Evolutionary conservation across 2,888 invertebrate genomes (phyloP).

Genomic region (Oligia latruncula): DNA sequence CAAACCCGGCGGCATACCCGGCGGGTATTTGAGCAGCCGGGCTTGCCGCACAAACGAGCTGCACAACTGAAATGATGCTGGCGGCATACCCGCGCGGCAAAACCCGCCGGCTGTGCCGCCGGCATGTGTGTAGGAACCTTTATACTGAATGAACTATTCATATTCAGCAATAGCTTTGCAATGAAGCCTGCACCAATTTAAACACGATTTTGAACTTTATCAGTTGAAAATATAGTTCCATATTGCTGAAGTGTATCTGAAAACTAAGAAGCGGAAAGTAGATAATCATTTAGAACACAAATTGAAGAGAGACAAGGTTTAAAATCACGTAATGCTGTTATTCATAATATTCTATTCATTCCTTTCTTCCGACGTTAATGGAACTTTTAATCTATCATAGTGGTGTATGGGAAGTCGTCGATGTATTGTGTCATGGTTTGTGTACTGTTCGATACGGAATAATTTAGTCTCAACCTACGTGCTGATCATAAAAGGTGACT

Average conservation of each 20-base stretch:
- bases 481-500: conserved; percentile 15
- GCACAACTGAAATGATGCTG: too few relatives aligned
- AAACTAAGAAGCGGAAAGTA: not conserved
- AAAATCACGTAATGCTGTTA: not conserved
- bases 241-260: not conserved
- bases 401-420: not conserved
- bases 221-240: not conserved
- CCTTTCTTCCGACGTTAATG: not conserved
- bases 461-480: conserved; percentile 3
- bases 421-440: conserved; percentile 6
- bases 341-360: not conserved
- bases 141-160: conserved; percentile 35
- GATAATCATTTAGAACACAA: not conserved
- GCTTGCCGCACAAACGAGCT: too few relatives aligned
- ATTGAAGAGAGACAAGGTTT: not conserved
- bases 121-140: too few relatives aligned
- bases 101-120: too few relatives aligned
- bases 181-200: not conserved
- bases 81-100: too few relatives aligned
- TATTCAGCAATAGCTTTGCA: conserved; percentile 8
- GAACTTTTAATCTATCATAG: not conserved
- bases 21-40: too few relatives aligned
- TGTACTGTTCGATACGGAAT: not conserved
- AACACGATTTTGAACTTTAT: conserved; percentile 10
- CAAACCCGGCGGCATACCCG: too few relatives aligned